phyloP scores from a whole-genome alignment of 2,888 invertebrate genomes.

The Drosophila neoperkinsi region DNA sequence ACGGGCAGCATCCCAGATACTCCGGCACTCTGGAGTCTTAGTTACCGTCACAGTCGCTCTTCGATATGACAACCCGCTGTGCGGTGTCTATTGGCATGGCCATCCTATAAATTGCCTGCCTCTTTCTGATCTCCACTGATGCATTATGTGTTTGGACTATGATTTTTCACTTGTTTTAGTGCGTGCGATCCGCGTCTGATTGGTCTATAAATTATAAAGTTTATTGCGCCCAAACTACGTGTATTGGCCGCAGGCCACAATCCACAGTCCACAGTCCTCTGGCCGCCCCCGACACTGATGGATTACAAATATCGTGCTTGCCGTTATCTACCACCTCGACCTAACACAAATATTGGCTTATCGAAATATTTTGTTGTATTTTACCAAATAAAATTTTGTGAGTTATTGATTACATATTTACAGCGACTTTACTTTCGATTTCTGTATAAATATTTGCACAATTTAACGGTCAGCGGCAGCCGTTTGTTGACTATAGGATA shows the following conservation, averaged over 20 bases:
- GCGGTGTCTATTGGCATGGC: slow-evolving; percentile 76
- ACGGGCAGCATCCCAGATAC: slow-evolving; percentile 12
- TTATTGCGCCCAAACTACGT: slow-evolving; percentile 65
- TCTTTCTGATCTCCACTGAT: slow-evolving; percentile 60
- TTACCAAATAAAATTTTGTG: slow-evolving; percentile 14
- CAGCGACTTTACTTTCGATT: slow-evolving; percentile 65
- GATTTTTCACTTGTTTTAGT: slow-evolving; percentile 79
- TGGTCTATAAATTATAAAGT: slow-evolving; percentile 76
- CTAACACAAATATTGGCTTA: slow-evolving; percentile 64
- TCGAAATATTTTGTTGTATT: slow-evolving; percentile 44
- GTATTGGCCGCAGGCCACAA: slow-evolving; percentile 13
- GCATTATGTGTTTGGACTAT: slow-evolving; percentile 81
- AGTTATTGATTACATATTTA: slow-evolving; percentile 63
- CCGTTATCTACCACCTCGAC: slow-evolving; percentile 43
- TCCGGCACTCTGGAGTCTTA: slow-evolving; percentile 27
- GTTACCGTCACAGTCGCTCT: slow-evolving; percentile 41
- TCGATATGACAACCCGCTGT: slow-evolving; percentile 82
- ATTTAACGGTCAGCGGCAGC: slow-evolving; percentile 66
- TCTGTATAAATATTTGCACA: slow-evolving; percentile 71
- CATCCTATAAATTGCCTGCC: slow-evolving; percentile 76
- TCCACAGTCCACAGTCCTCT: slow-evolving; percentile 5
- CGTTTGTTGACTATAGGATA: slow-evolving; percentile 41
- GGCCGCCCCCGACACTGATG: slow-evolving; percentile 76
- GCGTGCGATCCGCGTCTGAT: slow-evolving; percentile 72
- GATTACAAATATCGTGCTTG: slow-evolving; percentile 59